Conservation (phyloP, 1,140 invertebrate species). For the Lethocerus indicus region DNA sequence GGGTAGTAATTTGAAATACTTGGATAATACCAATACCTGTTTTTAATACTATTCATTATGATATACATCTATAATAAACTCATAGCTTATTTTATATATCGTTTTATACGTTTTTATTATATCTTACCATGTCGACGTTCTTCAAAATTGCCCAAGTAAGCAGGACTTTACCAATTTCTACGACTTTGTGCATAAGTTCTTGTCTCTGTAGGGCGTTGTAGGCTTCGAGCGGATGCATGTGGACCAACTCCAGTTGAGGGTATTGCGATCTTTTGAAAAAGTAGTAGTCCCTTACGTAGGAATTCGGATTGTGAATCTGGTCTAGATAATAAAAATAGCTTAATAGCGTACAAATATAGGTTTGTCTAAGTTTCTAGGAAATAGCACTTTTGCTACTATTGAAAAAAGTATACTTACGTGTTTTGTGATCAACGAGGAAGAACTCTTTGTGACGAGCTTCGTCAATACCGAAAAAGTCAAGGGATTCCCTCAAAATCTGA, state of each 20-base stretch:
- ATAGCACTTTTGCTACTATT: not conserved
- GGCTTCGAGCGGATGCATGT: slow-evolving; percentile 83
- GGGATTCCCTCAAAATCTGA: slow-evolving; percentile 84
- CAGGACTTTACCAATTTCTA: slow-evolving; percentile 91
- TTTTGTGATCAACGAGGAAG: slow-evolving; percentile 94
- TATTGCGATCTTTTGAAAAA: slow-evolving; percentile 98
- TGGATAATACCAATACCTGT: too few relatives aligned
- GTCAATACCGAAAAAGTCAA: slow-evolving; percentile 95
- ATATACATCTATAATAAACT: too few relatives aligned
- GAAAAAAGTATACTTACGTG: slow-evolving; percentile 48
- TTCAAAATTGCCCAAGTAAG: slow-evolving; percentile 79
- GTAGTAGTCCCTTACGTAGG: slow-evolving; percentile 94
- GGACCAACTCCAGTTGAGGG: slow-evolving; percentile 86
- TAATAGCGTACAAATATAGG: too few relatives aligned
- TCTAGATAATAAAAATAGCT: too few relatives aligned
- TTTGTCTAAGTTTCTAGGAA: too few relatives aligned
- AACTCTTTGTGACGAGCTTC: slow-evolving; percentile 78
- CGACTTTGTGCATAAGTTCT: slow-evolving; percentile 84
- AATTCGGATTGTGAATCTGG: slow-evolving; percentile 85
- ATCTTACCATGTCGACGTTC: slow-evolving; percentile 66
- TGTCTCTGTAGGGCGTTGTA: slow-evolving; percentile 83
- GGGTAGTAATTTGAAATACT: too few relatives aligned
- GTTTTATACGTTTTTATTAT: too few relatives aligned
- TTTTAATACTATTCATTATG: too few relatives aligned
- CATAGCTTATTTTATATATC: too few relatives aligned